Evolutionary conservation across 2,797 vertebrate species (phyloP), one percentile per base, ranked within the genome.

Genomic region (Urocyon cinereoargenteus): DNA sequence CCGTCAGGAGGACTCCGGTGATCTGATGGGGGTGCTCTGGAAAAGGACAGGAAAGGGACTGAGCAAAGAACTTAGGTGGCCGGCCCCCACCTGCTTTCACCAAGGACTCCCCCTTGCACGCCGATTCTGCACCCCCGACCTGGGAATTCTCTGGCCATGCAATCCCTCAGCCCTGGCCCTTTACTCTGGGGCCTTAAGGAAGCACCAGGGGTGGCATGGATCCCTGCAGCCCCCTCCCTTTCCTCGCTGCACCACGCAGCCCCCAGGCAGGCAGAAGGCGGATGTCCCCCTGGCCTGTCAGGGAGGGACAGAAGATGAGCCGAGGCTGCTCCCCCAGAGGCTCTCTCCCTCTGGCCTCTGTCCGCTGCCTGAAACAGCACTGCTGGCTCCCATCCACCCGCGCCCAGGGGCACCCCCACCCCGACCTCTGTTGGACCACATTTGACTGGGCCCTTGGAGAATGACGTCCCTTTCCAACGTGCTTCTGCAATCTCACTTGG

Each of bases 211-310:
- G 9, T 51, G 28, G 49, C 16, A 19, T 15, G 16, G 18, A 51
- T 49, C 51, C 51, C 51, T 6, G 9, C 7, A 5, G 40, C 5
- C 61, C 12, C 64, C 55, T 28, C 4, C 16, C 36, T 45, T 45
- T 12, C 62, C 26, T 83, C 22, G 1, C 5, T 13, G 53, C 1
- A 0, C 2, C 14, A 81, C 34, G n/a, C 26, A 4, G 1, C 10
- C 31, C 31, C n/a, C 2, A 4, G 34, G 2, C 2, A 12, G n/a
- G 53, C 4, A 18, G 2, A 3, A 0, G 24, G 21, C 31, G 3
- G 73, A 55, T 1, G 0, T 28, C 24, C 49, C 53, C 62, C 36
- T 45, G 70, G 53, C 36, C 21, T 3, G 26, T 31, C 28, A 21
- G 31, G 19, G 13, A 89, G 24, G 22, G 45, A 36, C 21, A 16